A percentile compares a stretch with the other conserved stretches of the same genome.
Evolutionary conservation across 92 coral and sea anemone species (phyloP).

Genomic region (Porites divaricata): DNA sequence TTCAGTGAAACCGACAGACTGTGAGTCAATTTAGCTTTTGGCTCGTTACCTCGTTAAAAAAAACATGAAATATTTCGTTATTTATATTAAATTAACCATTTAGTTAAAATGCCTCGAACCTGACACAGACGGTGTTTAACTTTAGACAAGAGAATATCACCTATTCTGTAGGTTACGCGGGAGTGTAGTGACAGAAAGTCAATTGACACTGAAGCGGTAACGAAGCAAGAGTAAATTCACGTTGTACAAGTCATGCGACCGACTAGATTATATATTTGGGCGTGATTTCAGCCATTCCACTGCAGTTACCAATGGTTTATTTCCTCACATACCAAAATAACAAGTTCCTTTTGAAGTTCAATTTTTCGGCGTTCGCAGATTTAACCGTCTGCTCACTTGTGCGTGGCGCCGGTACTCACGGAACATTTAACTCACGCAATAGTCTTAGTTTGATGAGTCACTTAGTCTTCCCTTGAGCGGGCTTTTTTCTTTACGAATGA

Average conservation of each 20-base stretch:
- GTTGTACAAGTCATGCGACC: neutral
- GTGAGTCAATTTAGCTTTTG: too few relatives aligned
- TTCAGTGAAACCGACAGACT: neutral
- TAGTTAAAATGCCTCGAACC: too few relatives aligned
- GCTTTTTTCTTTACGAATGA: neutral
- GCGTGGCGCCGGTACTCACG: neutral
- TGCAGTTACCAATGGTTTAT: neutral
- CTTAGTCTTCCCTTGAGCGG: neutral
- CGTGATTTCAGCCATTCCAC: neutral
- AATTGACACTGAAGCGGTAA: too few relatives aligned
- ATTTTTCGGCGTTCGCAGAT: neutral
- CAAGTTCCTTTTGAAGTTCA: neutral
- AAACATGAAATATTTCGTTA: too few relatives aligned
- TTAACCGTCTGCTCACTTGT: neutral
- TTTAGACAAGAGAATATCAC: too few relatives aligned
- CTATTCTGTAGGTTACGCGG: too few relatives aligned
- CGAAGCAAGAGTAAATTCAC: conserved; percentile 1
- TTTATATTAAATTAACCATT: too few relatives aligned
- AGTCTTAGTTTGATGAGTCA: conserved; percentile 31
- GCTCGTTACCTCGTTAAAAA: too few relatives aligned
- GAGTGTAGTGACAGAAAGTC: neutral
- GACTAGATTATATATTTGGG: neutral
- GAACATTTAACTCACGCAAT: conserved; percentile 40
- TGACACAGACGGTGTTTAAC: too few relatives aligned
- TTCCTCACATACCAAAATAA: neutral